Percentiles rank a stretch among this genome's conserved stretches.
These are phyloP conservation scores for Mimas tiliae DNA, from an alignment of 2,888 invertebrate genomes.

Conservation along the genomic window DNA sequence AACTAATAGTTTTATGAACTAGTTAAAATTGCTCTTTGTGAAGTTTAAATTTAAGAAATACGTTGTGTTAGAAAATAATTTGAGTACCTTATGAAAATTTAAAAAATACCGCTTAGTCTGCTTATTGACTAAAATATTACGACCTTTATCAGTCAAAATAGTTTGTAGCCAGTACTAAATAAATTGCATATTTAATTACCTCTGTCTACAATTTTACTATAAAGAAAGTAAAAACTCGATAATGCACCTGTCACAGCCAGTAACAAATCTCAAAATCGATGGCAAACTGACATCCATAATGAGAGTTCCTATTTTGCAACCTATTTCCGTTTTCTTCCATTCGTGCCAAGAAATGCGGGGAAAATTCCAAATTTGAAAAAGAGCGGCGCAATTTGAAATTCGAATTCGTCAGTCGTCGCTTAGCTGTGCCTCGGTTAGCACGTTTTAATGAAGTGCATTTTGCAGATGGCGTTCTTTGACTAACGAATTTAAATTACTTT, in stretches of 20 bases:
- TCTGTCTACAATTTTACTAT: not conserved
- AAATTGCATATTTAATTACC: not conserved
- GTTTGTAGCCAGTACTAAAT: no score
- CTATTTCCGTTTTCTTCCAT: slow-evolving; percentile 16
- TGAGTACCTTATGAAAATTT: no score
- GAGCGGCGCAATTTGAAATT: slow-evolving; percentile 66
- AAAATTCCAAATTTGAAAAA: slow-evolving; percentile 62
- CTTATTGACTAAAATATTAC: no score
- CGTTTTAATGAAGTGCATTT: slow-evolving; percentile 74
- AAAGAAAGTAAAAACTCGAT: not conserved
- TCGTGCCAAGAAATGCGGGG: slow-evolving; percentile 49
- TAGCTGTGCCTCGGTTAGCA: slow-evolving; percentile 58
- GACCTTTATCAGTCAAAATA: no score
- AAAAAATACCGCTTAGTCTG: no score
- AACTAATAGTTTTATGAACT: not conserved
- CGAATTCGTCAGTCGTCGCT: slow-evolving; percentile 61
- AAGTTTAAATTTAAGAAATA: not conserved
- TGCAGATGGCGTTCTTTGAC: slow-evolving; percentile 62
- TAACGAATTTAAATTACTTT: slow-evolving; percentile 72
- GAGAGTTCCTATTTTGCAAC: slow-evolving; percentile 13
- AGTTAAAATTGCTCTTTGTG: not conserved
- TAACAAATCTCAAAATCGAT: slow-evolving; percentile 18
- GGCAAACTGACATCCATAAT: slow-evolving; percentile 5
- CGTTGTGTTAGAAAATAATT: no score
- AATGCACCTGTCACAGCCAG: not conserved